These are phyloP conservation scores for Coremacera marginata DNA, from an alignment of 2,888 invertebrate species.

Conservation along the genomic window DNA sequence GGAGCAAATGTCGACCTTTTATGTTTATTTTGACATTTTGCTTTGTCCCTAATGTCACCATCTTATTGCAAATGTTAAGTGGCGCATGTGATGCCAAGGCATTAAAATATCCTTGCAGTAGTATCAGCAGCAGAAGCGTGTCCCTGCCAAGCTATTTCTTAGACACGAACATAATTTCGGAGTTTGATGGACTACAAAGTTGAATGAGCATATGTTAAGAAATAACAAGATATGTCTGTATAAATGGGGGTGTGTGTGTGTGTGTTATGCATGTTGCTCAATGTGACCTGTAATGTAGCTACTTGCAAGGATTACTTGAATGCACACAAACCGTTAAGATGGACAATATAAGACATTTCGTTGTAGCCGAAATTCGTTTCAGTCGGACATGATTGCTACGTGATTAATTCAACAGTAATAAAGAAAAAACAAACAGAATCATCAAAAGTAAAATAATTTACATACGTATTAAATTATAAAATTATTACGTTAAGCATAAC, in stretches of 20 bases:
- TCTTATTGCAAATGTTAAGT: constrained; percentile 26
- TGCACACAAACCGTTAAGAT: background rate
- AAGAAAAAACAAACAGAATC: too few species aligned
- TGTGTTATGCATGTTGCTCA: background rate
- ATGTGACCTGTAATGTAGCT: background rate
- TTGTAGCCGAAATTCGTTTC: too few species aligned
- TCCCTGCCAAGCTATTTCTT: constrained; percentile 9
- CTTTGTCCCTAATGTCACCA: constrained; percentile 21
- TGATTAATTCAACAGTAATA: background rate
- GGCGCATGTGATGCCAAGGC: constrained; percentile 18
- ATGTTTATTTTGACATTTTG: constrained; percentile 23
- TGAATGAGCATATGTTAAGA: constrained; percentile 7
- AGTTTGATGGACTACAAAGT: constrained; percentile 41
- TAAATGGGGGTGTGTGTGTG: background rate
- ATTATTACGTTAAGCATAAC: too few species aligned
- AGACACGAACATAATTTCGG: constrained; percentile 32
- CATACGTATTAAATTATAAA: too few species aligned
- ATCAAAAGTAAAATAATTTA: too few species aligned
- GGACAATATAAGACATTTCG: background rate
- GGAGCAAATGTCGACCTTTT: constrained; percentile 23
- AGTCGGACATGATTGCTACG: background rate
- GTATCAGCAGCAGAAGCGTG: background rate
- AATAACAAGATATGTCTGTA: background rate
- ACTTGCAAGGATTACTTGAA: background rate
- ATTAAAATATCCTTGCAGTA: constrained; percentile 13